Percentiles rank a stretch among this genome's conserved stretches.
phyloP scores from a whole-genome alignment of 2,797 vertebrate species.

The Centroberyx gerrardi region DNA sequence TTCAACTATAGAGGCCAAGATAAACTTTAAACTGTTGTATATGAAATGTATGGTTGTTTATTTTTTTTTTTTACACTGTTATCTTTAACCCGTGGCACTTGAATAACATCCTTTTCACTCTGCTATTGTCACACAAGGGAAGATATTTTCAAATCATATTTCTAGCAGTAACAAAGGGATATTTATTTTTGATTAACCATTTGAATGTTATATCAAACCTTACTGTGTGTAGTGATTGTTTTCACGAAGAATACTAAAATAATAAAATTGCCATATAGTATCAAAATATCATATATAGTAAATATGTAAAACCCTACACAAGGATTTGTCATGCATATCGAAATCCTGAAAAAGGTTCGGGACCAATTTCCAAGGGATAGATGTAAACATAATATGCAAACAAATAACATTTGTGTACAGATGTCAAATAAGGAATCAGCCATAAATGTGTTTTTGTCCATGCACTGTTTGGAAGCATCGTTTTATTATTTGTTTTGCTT shows the following conservation, averaged over 20 bases:
- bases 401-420: slow-evolving; percentile 21
- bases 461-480: slow-evolving; percentile 46
- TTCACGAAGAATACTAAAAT: slow-evolving; percentile 21
- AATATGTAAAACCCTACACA: neutral
- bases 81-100: slow-evolving; percentile 58
- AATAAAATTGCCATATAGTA: neutral
- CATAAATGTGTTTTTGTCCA: slow-evolving; percentile 38
- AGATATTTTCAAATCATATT: slow-evolving; percentile 39
- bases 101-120: slow-evolving; percentile 32
- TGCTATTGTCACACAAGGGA: slow-evolving; percentile 29
- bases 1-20: neutral
- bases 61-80: slow-evolving; percentile 42
- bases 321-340: neutral
- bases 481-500: slow-evolving; percentile 13
- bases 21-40: slow-evolving; percentile 15
- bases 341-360: neutral
- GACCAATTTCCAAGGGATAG: neutral
- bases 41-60: slow-evolving; percentile 47
- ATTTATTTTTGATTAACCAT: slow-evolving; percentile 71
- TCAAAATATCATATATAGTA: slow-evolving; percentile 8
- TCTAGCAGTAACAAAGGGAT: slow-evolving; percentile 64
- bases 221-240: slow-evolving; percentile 32
- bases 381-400: neutral
- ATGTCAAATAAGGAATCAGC: slow-evolving; percentile 50
- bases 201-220: slow-evolving; percentile 10